Percentiles rank a stretch among this genome's conserved stretches.
Evolutionary conservation across 2,113 vertebrate species (phyloP).

Genomic region (Epinephelus fuscoguttatus): DNA sequence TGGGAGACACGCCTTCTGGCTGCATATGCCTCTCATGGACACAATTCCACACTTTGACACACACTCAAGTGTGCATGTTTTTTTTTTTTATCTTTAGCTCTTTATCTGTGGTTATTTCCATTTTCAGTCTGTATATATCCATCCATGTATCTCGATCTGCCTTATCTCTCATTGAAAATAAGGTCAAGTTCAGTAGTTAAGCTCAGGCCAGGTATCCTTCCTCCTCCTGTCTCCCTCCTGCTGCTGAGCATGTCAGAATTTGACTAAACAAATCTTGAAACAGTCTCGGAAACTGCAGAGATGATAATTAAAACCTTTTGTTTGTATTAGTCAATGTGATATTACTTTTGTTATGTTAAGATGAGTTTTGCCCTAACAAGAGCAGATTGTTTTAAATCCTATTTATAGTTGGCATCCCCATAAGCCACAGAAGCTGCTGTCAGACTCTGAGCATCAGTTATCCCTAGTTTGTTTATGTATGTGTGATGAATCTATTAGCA

Average conservation of each 20-base stretch:
- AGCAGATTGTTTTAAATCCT: neutral
- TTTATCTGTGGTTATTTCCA: conserved; percentile 22
- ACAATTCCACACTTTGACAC: conserved; percentile 13
- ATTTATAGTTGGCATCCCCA: neutral
- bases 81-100: conserved; percentile 13
- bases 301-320: neutral
- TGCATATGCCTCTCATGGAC: conserved; percentile 33
- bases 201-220: neutral
- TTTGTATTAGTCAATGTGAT: neutral
- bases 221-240: neutral
- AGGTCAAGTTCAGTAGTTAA: neutral
- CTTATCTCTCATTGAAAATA: neutral
- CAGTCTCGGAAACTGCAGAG: neutral
- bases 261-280: neutral
- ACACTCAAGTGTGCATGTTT: neutral
- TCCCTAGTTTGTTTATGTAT: neutral
- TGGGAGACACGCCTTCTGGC: conserved; percentile 63
- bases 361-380: neutral
- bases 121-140: conserved; percentile 3
- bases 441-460: neutral
- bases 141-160: neutral
- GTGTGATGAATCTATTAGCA: neutral
- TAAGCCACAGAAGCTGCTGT: neutral
- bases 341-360: neutral
- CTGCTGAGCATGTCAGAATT: conserved; percentile 8